A percentile compares a stretch with the other conserved stretches of the same genome.
phyloP scores from a whole-genome alignment of 2,113 vertebrate species.

The Nestor notabilis region DNA sequence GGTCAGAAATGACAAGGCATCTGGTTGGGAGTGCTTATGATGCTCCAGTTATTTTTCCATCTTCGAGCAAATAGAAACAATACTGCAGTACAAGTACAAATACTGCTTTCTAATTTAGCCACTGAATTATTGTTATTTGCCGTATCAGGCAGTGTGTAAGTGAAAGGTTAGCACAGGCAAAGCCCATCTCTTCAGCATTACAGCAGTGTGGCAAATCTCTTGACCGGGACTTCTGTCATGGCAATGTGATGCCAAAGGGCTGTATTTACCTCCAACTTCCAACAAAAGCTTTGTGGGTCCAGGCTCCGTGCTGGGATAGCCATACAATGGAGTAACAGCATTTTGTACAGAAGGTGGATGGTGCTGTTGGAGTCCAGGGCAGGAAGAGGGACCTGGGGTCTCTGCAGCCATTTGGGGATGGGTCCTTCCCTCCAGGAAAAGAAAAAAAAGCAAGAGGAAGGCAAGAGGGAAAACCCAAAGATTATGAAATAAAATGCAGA shows the following conservation, averaged over 20 bases:
- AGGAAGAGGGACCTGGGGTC: not conserved
- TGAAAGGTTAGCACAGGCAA: not conserved
- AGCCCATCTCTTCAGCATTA: too few relatives aligned
- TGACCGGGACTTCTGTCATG: rapidly evolving
- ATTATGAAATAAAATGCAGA: not conserved
- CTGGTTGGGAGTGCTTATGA: rapidly evolving
- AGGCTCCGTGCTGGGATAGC: rapidly evolving
- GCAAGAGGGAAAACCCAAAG: not conserved
- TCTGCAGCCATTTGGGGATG: rapidly evolving
- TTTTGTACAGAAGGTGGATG: rapidly evolving
- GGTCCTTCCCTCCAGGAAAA: not conserved
- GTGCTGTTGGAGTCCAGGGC: not conserved
- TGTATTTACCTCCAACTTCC: not conserved
- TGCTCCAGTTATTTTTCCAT: not conserved
- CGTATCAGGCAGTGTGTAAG: not conserved
- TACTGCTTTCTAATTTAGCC: not conserved
- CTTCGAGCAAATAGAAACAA: rapidly evolving
- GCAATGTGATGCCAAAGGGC: not conserved
- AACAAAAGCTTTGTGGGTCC: not conserved
- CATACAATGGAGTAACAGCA: rapidly evolving
- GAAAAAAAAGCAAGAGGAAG: not conserved
- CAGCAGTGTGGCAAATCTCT: not conserved
- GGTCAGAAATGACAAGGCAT: not conserved
- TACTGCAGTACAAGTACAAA: rapidly evolving
- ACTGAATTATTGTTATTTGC: not conserved